Evolutionary conservation across 1,140 invertebrate genomes (phyloP).

Genomic region (Medauroidea extradentata): DNA sequence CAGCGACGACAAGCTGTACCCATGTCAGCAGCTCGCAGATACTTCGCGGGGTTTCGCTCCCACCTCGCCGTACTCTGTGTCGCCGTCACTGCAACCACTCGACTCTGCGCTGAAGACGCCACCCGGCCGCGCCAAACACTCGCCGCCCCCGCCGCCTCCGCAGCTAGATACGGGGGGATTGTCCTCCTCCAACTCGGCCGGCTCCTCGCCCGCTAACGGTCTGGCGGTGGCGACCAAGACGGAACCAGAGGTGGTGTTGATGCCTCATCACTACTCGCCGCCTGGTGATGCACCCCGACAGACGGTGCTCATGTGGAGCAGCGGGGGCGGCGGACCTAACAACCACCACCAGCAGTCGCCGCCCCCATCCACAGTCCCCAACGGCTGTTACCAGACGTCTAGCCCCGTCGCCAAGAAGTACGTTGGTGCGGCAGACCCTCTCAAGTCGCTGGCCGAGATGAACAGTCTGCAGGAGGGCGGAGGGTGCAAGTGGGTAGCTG

Average conservation of each 20-base stretch:
- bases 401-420: conserved; percentile 23
- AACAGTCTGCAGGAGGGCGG: conserved; percentile 31
- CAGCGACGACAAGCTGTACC: conserved; percentile 54
- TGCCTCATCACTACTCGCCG: conserved; percentile 43
- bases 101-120: too few species aligned
- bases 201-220: conserved; percentile 51
- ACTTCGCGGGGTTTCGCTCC: conserved; percentile 36
- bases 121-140: conserved; percentile 30
- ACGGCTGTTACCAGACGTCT: conserved; percentile 21
- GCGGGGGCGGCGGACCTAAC: conserved; percentile 45
- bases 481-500: conserved; percentile 46
- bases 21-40: conserved; percentile 47
- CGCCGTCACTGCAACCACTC: conserved; percentile 14
- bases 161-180: conserved; percentile 49
- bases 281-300: conserved; percentile 58
- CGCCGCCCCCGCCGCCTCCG: too few species aligned
- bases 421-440: conserved; percentile 41
- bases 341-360: conserved; percentile 39
- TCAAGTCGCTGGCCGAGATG: conserved; percentile 57
- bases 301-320: conserved; percentile 84
- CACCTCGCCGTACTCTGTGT: conserved; percentile 44
- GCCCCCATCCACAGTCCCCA: conserved; percentile 14
- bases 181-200: conserved; percentile 49
- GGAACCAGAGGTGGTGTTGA: conserved; percentile 45
- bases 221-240: conserved; percentile 59